phyloP scores from a whole-genome alignment of 2,888 invertebrate species.

The Nemotelus pantherinus region DNA sequence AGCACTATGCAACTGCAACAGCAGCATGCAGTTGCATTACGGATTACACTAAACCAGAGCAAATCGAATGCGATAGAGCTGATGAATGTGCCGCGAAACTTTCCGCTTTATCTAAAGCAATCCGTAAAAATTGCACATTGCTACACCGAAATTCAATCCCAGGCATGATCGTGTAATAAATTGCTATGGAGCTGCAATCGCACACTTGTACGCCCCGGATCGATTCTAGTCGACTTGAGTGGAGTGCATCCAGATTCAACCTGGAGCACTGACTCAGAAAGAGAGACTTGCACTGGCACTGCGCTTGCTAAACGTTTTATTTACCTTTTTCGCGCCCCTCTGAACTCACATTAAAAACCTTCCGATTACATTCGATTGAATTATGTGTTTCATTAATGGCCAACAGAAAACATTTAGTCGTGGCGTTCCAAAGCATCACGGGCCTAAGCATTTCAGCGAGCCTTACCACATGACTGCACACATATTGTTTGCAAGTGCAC shows the following conservation, averaged over 20 bases:
- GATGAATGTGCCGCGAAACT: constrained; percentile 33
- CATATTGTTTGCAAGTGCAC: constrained; percentile 46
- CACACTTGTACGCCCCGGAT: constrained; percentile 38
- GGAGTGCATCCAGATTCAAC: not conserved
- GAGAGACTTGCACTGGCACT: constrained; percentile 2
- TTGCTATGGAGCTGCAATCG: constrained; percentile 49
- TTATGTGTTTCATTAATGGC: constrained; percentile 52
- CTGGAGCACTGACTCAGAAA: constrained; percentile 7
- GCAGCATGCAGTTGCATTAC: constrained; percentile 8
- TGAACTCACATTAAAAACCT: constrained; percentile 47
- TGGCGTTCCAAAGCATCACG: constrained; percentile 44
- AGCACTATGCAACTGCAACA: constrained; percentile 8
- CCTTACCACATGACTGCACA: constrained; percentile 13
- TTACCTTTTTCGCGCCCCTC: constrained; percentile 46
- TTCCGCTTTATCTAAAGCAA: constrained; percentile 48
- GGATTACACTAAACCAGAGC: constrained; percentile 27
- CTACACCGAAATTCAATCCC: constrained; percentile 51
- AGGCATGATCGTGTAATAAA: constrained; percentile 50
- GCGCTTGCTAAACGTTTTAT: constrained; percentile 31
- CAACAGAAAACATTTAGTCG: constrained; percentile 51
- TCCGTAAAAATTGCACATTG: constrained; percentile 51
- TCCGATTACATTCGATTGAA: constrained; percentile 51
- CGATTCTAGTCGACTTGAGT: not conserved
- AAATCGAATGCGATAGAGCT: constrained; percentile 36
- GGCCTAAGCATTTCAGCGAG: not conserved